Evolutionary conservation across 2,797 vertebrate species (phyloP).

Genomic region (Enoplosus armatus): DNA sequence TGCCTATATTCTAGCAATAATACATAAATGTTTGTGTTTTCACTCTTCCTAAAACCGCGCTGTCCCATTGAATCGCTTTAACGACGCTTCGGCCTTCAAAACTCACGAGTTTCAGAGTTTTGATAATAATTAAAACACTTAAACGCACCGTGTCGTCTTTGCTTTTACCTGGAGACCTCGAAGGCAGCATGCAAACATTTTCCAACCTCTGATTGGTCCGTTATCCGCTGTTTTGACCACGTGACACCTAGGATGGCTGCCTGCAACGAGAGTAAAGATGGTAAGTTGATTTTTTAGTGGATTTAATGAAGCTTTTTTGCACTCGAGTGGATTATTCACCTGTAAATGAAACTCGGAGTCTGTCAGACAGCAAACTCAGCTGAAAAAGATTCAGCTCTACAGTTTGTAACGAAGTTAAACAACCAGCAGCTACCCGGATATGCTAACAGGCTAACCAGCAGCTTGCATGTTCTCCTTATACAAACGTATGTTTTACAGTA

Average conservation of each 20-base stretch:
- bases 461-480: neutral
- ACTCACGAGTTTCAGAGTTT: accelerated
- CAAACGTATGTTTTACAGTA: accelerated
- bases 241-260: conserved; percentile 61
- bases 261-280: neutral
- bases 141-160: accelerated
- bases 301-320: accelerated
- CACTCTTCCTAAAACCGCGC: neutral
- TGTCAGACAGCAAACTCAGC: accelerated
- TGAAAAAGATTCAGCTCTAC: accelerated
- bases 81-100: neutral
- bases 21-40: neutral
- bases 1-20: no score
- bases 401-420: neutral
- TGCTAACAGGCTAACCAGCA: conserved; percentile 34
- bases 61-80: neutral
- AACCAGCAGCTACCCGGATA: conserved; percentile 8
- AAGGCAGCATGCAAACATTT: conserved; percentile 7
- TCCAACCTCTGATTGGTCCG: conserved; percentile 56
- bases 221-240: conserved; percentile 46
- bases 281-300: conserved; percentile 28
- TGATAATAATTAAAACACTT: neutral
- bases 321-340: accelerated
- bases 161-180: accelerated
- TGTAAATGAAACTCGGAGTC: neutral